Percentiles rank a stretch among this genome's conserved stretches.
phyloP scores from a whole-genome alignment of 2,888 invertebrate genomes.

The Xestia ashworthii region DNA sequence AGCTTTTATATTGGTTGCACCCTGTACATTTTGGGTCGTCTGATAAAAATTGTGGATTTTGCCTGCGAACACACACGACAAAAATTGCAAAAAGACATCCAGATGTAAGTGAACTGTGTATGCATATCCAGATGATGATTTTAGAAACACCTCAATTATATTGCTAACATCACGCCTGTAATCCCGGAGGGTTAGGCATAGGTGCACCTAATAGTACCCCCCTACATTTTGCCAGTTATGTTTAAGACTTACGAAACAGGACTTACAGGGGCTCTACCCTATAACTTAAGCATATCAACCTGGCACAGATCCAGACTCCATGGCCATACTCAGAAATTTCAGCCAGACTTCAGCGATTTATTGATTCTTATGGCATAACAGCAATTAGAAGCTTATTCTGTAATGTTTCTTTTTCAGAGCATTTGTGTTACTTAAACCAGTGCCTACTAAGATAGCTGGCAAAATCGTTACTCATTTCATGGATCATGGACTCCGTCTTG shows the following conservation, averaged over 20 bases:
- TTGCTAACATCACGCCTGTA: neutral
- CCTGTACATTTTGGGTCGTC: conserved; percentile 93
- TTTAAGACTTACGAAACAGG: neutral
- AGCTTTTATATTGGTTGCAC: conserved; percentile 94
- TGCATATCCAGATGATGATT: neutral
- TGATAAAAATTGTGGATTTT: conserved; percentile 93
- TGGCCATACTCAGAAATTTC: neutral
- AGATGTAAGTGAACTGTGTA: conserved; percentile 89
- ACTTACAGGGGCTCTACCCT: too few species aligned
- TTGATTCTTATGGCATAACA: neutral
- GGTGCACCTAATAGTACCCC: neutral
- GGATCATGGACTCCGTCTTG: conserved; percentile 91
- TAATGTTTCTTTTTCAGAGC: conserved; percentile 89
- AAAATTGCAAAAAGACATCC: conserved; percentile 91
- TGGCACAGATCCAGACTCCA: neutral
- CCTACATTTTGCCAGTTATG: neutral
- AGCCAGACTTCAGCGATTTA: neutral
- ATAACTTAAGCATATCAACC: too few species aligned
- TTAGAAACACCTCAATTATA: neutral
- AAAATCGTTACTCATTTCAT: conserved; percentile 93
- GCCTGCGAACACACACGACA: conserved; percentile 93
- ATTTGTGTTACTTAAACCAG: conserved; percentile 95
- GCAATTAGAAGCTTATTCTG: conserved; percentile 9
- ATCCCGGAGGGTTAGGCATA: neutral
- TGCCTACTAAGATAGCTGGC: conserved; percentile 93